Percentiles rank a stretch among this genome's conserved stretches.
Evolutionary conservation across 2,797 vertebrate genomes (phyloP).

Genomic region (Sebastes diploproa): DNA sequence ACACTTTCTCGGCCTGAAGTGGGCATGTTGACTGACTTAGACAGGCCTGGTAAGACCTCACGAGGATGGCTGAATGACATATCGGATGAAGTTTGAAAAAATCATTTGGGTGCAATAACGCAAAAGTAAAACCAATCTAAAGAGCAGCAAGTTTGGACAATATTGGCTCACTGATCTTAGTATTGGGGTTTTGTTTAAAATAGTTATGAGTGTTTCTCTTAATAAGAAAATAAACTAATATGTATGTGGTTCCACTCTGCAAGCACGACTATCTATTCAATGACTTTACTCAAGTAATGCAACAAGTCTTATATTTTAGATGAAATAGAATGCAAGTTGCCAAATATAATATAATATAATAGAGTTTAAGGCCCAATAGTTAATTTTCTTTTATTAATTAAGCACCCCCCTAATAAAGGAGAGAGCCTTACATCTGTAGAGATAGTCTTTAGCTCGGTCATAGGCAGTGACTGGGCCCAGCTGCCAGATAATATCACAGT

Average conservation of each 20-base stretch:
- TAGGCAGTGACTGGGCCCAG: not conserved
- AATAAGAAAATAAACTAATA: not conserved
- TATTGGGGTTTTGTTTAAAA: not conserved
- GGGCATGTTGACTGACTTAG: constrained; percentile 71
- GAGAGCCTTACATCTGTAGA: not conserved
- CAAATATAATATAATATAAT: not conserved
- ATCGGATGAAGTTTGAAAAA: constrained; percentile 19
- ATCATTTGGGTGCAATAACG: not conserved
- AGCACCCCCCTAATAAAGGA: not conserved
- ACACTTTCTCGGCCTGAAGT: constrained; percentile 75
- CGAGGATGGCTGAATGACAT: constrained; percentile 9
- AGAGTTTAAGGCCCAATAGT: not conserved
- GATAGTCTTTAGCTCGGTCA: not conserved
- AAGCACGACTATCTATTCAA: not conserved
- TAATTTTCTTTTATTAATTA: not conserved
- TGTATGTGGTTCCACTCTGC: not conserved
- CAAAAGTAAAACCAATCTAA: not conserved
- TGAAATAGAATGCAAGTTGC: not conserved
- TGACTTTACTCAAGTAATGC: not conserved
- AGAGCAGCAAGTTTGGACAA: not conserved
- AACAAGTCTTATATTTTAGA: not conserved
- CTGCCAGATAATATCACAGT: not conserved
- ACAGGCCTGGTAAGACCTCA: constrained; percentile 64
- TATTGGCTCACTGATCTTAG: not conserved
- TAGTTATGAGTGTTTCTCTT: not conserved